A percentile compares a stretch with the other conserved stretches of the same genome.
Conservation (phyloP, 2,888 invertebrate species). For the Agriotes lineatus region DNA sequence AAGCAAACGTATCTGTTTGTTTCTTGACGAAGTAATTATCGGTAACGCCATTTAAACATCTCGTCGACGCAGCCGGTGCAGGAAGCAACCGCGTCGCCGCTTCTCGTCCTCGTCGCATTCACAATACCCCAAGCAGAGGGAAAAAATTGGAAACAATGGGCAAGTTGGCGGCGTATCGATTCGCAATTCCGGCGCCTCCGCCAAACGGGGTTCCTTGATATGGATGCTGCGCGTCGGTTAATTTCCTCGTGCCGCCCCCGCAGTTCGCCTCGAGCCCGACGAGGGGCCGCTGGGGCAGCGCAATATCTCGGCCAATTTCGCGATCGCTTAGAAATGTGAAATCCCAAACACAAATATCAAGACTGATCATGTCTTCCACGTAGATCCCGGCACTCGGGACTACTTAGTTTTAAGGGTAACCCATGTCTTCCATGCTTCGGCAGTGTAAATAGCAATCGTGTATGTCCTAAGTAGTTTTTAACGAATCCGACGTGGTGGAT, state of each 20-base stretch:
- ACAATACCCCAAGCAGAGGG: too few relatives aligned
- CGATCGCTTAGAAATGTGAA: slow-evolving; percentile 46
- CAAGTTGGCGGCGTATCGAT: slow-evolving; percentile 41
- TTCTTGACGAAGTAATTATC: too few relatives aligned
- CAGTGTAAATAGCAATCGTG: too few relatives aligned
- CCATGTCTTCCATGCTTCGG: slow-evolving; percentile 70
- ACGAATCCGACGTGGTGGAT: too few relatives aligned
- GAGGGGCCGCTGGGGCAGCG: slow-evolving; percentile 41
- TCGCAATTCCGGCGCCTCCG: slow-evolving; percentile 43
- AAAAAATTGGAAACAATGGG: slow-evolving; percentile 22
- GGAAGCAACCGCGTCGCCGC: too few relatives aligned
- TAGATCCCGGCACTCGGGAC: slow-evolving; percentile 51
- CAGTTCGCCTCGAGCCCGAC: slow-evolving; percentile 48
- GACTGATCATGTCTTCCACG: slow-evolving; percentile 70
- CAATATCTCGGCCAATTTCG: slow-evolving; percentile 39
- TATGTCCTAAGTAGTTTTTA: too few relatives aligned
- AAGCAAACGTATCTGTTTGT: too few relatives aligned
- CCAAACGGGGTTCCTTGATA: slow-evolving; percentile 40
- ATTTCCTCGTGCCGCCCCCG: slow-evolving; percentile 44
- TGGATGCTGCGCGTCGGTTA: slow-evolving; percentile 59
- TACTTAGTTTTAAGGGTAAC: slow-evolving; percentile 61
- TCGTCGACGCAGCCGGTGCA: too few relatives aligned
- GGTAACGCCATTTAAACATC: too few relatives aligned
- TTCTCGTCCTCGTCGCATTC: too few relatives aligned
- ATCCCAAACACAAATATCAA: slow-evolving; percentile 56